Conservation (phyloP, 2,888 invertebrate species). For the Mycalesis mineus region DNA sequence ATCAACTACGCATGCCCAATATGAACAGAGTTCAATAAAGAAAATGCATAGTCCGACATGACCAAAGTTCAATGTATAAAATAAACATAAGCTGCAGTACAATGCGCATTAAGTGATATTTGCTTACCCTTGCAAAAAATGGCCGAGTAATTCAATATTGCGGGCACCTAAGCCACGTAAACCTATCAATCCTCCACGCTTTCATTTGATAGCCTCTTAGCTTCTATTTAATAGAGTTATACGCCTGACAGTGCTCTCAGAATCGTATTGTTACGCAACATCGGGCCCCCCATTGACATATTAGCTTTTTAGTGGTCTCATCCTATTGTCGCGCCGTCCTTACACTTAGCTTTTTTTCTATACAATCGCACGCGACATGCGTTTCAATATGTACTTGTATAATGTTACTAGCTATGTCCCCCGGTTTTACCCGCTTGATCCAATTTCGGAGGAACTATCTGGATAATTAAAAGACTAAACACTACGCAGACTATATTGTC, state of each 20-base stretch:
- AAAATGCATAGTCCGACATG: background rate
- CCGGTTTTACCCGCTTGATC: too few species aligned
- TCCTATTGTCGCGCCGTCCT: slow-evolving; percentile 41
- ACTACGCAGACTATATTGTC: too few species aligned
- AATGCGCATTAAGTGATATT: slow-evolving; percentile 15
- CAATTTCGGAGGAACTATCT: too few species aligned
- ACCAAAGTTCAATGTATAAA: background rate
- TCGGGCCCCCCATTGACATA: slow-evolving; percentile 60
- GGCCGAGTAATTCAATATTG: slow-evolving; percentile 24
- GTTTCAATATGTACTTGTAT: background rate
- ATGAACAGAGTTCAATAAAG: background rate
- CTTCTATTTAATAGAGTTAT: slow-evolving; percentile 62
- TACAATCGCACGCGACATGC: slow-evolving; percentile 22
- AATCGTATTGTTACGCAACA: slow-evolving; percentile 65
- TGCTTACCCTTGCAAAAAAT: slow-evolving; percentile 22
- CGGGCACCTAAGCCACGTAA: slow-evolving; percentile 17
- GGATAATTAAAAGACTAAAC: too few species aligned
- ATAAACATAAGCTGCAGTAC: slow-evolving; percentile 6
- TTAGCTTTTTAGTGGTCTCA: slow-evolving; percentile 59
- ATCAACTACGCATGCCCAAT: background rate
- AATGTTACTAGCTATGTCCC: too few species aligned
- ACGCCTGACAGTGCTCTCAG: slow-evolving; percentile 57
- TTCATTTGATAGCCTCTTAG: slow-evolving; percentile 30
- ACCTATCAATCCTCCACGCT: slow-evolving; percentile 67
- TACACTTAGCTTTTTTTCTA: slow-evolving; percentile 19